Evolutionary conservation across 2,888 invertebrate species (phyloP), one percentile per base, ranked within the genome.

Genomic region (Mylabris sibirica): DNA sequence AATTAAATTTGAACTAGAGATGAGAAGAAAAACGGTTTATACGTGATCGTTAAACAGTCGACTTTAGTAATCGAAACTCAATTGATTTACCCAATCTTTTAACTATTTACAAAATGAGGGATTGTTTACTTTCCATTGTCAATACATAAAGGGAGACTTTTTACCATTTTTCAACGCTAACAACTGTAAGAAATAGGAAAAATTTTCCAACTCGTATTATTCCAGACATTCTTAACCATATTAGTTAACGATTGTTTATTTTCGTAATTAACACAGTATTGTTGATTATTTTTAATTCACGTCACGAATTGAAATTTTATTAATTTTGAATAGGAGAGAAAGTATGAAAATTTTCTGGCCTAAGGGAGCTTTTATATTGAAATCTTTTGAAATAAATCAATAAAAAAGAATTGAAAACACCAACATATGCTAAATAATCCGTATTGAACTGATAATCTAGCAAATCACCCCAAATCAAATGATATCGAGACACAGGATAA

Each of bases 1-100:
- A 76, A 77, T 78, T 74, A 76, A 65, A 64, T 60, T 24, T 22
- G 53, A 59, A 67, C 59, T 22, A 20, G 6, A 49, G 4, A 22
- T 9, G 20, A 49, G 11, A 41, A 41, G n/a, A n/a, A n/a, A n/a
- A n/a, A n/a, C n/a, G n/a, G n/a, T n/a, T 38, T 11, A 8, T 35
- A n/a, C n/a, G 12, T 12, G 38, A 38, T 38, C 38, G 4, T 30
- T 38, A 38, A 38, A 38, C 44, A 44, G 4, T 6, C n/a, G 44
- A 44, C n/a, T 17, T 17, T 17, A 6, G 17, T 44, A 44, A 44
- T 44, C 17, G 44, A n/a, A 44, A 44, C 44, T 44, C n/a, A 5
- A 44, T 41, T 41, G n/a, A 44, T 44, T 44, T 38, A 38, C 12
- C 12, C 5, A 38, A 11, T 38, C n/a, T n/a, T n/a, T n/a, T 38